Evolutionary conservation across 2,797 vertebrate species (phyloP).

Genomic region (Oophaga sylvatica): DNA sequence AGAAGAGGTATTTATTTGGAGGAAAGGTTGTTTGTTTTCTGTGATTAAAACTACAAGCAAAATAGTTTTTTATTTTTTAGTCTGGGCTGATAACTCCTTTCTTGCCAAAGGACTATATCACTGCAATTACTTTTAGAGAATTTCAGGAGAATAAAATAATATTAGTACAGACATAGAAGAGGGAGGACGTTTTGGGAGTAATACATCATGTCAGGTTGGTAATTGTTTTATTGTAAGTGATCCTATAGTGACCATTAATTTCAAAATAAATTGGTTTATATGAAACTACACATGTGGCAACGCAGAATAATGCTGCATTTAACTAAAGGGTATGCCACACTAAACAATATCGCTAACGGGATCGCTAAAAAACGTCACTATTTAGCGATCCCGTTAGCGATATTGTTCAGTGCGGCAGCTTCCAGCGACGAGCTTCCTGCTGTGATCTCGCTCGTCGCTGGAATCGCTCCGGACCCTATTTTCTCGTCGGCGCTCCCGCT

Average conservation of each 20-base stretch:
- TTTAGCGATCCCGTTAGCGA: no score
- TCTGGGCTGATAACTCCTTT: conserved; percentile 11
- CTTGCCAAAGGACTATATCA: neutral
- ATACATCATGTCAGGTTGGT: neutral
- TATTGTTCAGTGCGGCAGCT: no score
- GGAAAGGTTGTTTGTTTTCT: conserved; percentile 58
- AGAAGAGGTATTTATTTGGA: conserved; percentile 57
- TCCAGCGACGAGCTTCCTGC: no score
- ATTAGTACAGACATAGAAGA: neutral
- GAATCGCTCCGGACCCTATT: no score
- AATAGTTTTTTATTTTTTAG: conserved; percentile 43
- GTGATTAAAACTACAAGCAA: conserved; percentile 58
- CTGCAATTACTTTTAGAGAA: neutral
- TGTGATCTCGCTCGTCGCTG: no score
- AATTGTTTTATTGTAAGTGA: neutral
- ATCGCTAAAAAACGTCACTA: no score
- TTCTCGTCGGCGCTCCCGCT: no score
- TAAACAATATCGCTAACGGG: no score
- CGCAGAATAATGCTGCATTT: no score
- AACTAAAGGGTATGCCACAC: no score
- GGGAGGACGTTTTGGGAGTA: neutral
- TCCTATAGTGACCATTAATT: neutral
- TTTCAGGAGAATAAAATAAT: neutral
- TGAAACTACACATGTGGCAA: neutral
- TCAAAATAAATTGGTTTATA: neutral